Evolutionary conservation across 2,797 vertebrate genomes (phyloP), one percentile per base, ranked within the genome.

Genomic region (Gobio occitaniae): DNA sequence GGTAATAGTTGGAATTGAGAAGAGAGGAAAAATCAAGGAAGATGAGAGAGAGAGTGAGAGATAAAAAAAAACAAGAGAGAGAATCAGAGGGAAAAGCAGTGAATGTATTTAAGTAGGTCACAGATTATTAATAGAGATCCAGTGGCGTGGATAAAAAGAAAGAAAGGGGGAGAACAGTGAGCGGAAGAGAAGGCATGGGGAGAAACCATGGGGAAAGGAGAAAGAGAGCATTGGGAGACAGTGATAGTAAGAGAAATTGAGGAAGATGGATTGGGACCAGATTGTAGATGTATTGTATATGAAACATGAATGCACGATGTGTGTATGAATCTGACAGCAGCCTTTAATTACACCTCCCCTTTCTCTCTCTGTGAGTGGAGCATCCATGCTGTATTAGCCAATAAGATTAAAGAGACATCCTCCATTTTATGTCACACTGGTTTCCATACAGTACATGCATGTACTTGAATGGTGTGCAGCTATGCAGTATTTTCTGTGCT

Each of bases 121-220:
- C 94, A 94, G 94, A 95, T 95, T 96, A 96, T 95, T 95, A 95
- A 95, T 95, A 95, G 95, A 94, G 95, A 95, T 95, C 92, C 94
- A 95, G 92, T 93, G 93, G 93, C 89, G 92, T 94, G 94, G 94
- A 94, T 92, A 91, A 94, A 95, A 94, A 93, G 93, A 91, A 93
- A 91, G 88, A 89, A 86, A 90, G 90, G 70, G 82, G 52, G 78
- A 83, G 79, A 83, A 84, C 52, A 56, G 81, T 63, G 78, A 63
- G 85, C 44, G 54, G 52, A 81, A 80, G 82, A 86, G 89, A 48
- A 87, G 82, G 87, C 19, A 82, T 76, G 89, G 86, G 89, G 86
- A 90, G 88, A 90, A 85, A 85, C 54, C 66, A 85, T 86, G 88
- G 80, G 86, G 79, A 82, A 86, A 86, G 15, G 78, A 63, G 65